These are phyloP conservation scores for Ips typographus DNA, from an alignment of 1,140 invertebrate species.

Conservation along the genomic window DNA sequence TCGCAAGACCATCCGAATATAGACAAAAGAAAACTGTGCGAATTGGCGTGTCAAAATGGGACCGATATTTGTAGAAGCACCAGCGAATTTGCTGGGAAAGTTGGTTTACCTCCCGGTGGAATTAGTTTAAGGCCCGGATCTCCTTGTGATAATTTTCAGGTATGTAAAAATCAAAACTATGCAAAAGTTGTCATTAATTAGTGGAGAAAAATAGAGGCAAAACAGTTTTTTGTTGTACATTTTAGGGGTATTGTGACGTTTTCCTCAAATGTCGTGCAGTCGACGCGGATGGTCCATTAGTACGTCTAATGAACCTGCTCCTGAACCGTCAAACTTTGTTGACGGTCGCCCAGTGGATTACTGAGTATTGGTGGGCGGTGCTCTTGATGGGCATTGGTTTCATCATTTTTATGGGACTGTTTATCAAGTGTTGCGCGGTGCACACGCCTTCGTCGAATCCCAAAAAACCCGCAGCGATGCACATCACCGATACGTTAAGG, in stretches of 20 bases:
- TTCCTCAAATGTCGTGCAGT: slow-evolving; percentile 97
- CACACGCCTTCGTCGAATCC: slow-evolving; percentile 98
- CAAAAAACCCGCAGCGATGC: slow-evolving; percentile 81
- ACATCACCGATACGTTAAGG: slow-evolving; percentile 83
- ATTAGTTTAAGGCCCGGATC: slow-evolving; percentile 90
- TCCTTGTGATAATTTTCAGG: slow-evolving; percentile 97
- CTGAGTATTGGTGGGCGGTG: slow-evolving; percentile 96
- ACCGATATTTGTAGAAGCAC: slow-evolving; percentile 85
- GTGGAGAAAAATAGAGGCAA: not conserved
- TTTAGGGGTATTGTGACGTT: slow-evolving; percentile 95
- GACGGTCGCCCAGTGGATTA: slow-evolving; percentile 86
- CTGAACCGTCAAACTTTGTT: slow-evolving; percentile 89
- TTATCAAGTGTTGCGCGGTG: slow-evolving; percentile 99
- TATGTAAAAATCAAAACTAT: slow-evolving; percentile 45
- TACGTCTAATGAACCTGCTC: slow-evolving; percentile 93
- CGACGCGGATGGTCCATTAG: slow-evolving; percentile 96
- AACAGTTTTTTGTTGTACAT: not conserved
- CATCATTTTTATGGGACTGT: slow-evolving; percentile 95
- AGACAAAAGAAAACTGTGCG: slow-evolving; percentile 83
- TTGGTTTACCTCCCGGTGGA: slow-evolving; percentile 78
- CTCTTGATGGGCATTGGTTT: slow-evolving; percentile 88
- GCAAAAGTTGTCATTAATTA: not conserved
- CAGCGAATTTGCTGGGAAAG: slow-evolving; percentile 74
- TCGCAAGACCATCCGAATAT: slow-evolving; percentile 78
- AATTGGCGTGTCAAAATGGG: slow-evolving; percentile 91